Evolutionary conservation across 2,888 invertebrate species (phyloP).

Genomic region (Synergus gifuensis): DNA sequence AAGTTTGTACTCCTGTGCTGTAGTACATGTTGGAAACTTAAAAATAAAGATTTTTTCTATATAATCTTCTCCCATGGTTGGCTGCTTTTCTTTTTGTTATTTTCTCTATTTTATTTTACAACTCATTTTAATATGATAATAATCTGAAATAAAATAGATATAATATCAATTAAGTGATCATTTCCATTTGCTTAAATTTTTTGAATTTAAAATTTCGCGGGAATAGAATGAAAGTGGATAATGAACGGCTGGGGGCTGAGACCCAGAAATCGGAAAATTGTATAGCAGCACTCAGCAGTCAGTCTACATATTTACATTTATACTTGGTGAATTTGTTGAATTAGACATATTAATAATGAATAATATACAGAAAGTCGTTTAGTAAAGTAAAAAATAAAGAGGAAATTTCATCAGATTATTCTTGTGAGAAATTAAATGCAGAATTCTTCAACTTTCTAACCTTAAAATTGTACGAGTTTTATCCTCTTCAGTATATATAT

Average conservation of each 20-base stretch:
- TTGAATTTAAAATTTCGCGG: not conserved
- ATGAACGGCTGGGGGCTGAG: not conserved
- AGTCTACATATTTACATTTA: not conserved
- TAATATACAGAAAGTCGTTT: not conserved
- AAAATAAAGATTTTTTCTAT: slow-evolving; percentile 76
- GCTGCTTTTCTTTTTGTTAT: not conserved
- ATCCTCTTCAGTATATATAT: not conserved
- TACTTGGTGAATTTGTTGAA: not conserved
- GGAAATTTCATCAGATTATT: not conserved
- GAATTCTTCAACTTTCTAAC: not conserved
- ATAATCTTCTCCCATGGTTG: slow-evolving; percentile 65
- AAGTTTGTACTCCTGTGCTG: slow-evolving; percentile 79
- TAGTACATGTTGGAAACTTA: slow-evolving; percentile 81
- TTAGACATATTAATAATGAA: not conserved
- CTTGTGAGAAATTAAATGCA: not conserved
- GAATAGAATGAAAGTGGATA: not conserved
- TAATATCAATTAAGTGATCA: too few relatives aligned
- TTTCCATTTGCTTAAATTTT: not conserved
- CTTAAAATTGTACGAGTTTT: not conserved
- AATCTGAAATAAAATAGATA: not conserved
- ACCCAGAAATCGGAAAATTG: not conserved
- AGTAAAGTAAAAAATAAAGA: not conserved
- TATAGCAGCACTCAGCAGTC: not conserved
- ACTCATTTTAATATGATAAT: not conserved
- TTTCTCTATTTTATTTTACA: not conserved